Percentiles rank a stretch among this genome's conserved stretches.
Evolutionary conservation across 2,888 invertebrate species (phyloP).

Genomic region (Mactromeris polynyma): DNA sequence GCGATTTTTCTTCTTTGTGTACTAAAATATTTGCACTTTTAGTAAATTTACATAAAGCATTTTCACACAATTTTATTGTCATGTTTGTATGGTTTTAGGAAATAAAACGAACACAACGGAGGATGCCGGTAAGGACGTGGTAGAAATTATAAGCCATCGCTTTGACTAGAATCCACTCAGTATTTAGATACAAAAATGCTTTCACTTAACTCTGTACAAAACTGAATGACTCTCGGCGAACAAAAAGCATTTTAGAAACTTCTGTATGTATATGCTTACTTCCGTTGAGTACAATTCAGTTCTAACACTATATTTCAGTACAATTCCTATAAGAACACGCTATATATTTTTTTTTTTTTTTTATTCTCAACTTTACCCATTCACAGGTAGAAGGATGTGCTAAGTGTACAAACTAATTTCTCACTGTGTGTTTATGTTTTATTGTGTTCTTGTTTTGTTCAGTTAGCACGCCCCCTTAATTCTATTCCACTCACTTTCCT

Average conservation of each 20-base stretch:
- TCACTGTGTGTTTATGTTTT: not conserved
- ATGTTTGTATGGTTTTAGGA: conserved; percentile 6
- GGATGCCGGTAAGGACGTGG: conserved; percentile 1
- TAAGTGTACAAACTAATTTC: not conserved
- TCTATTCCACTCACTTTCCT: not conserved
- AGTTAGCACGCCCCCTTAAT: not conserved
- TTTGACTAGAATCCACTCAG: not conserved
- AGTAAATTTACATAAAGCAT: not conserved
- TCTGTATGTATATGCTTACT: not conserved
- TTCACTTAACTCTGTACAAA: not conserved
- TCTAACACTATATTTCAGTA: not conserved
- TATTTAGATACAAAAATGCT: not conserved
- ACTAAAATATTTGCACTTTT: too few species aligned
- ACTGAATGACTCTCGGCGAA: not conserved
- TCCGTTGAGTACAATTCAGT: not conserved
- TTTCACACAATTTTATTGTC: not conserved
- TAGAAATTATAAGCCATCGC: not conserved
- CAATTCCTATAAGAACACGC: not conserved
- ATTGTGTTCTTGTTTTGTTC: not conserved
- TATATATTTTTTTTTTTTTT: not conserved
- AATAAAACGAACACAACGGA: not conserved
- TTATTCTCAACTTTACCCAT: not conserved
- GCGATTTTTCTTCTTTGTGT: too few species aligned
- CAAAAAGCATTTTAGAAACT: not conserved
- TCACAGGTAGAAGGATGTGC: not conserved